Evolutionary conservation across 1,140 invertebrate genomes (phyloP).

Genomic region (Cherax destructor): DNA sequence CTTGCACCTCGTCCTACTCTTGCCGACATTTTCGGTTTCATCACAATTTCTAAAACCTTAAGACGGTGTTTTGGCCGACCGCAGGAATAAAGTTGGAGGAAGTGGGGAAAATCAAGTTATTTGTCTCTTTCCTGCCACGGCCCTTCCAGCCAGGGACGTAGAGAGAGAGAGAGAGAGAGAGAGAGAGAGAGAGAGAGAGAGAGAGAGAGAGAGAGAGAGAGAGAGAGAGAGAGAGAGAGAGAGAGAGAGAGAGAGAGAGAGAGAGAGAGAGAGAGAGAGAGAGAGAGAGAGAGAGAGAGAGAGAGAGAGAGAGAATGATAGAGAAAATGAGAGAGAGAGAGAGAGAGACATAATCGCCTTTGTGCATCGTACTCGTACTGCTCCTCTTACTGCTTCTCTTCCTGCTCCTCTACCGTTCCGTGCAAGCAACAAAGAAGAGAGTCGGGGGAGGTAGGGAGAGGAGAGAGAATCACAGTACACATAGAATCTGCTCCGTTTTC

Average conservation of each 20-base stretch:
- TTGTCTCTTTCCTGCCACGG: constrained; percentile 38
- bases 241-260: too few relatives aligned
- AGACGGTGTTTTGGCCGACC: constrained; percentile 11
- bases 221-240: too few relatives aligned
- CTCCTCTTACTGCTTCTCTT: too few relatives aligned
- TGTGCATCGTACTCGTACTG: too few relatives aligned
- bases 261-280: neutral
- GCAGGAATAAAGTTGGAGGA: constrained; percentile 38
- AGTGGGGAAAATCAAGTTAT: constrained; percentile 39
- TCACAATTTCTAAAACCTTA: constrained; percentile 13
- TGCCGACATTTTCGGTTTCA: constrained; percentile 10
- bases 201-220: too few relatives aligned
- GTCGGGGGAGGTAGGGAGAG: neutral
- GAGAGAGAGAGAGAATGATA: too few relatives aligned
- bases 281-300: too few relatives aligned
- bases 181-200: neutral
- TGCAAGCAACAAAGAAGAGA: neutral
- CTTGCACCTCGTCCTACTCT: neutral
- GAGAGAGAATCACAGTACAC: constrained; percentile 9
- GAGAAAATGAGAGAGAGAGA: too few relatives aligned
- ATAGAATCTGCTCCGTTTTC: constrained; percentile 41
- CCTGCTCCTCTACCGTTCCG: neutral
- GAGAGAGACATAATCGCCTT: too few relatives aligned
- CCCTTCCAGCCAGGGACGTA: neutral
- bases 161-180: neutral